phyloP scores from a whole-genome alignment of 2,888 invertebrate species.

The Hydrotaea diabolus region DNA sequence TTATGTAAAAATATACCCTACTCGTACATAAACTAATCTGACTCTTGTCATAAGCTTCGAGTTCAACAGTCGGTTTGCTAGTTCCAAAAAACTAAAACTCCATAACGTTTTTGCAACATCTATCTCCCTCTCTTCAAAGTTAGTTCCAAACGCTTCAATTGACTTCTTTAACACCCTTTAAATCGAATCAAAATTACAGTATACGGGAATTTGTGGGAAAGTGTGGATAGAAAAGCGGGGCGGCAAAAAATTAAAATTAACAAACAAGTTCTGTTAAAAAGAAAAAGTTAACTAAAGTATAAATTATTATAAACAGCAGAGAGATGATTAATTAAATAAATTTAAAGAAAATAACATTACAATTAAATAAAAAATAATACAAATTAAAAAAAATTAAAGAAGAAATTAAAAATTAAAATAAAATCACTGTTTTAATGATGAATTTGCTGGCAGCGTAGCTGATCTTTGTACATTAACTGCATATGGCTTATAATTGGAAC shows the following conservation, averaged over 20 bases:
- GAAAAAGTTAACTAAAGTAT: slow-evolving; percentile 36
- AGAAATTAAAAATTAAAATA: slow-evolving; percentile 45
- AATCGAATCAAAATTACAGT: too few relatives aligned
- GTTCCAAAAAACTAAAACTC: too few relatives aligned
- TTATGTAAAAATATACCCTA: too few relatives aligned
- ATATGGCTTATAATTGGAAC: slow-evolving; percentile 81
- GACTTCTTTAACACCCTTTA: too few relatives aligned
- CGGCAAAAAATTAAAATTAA: slow-evolving; percentile 15
- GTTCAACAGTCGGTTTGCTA: too few relatives aligned
- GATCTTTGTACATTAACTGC: slow-evolving; percentile 87
- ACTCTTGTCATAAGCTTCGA: too few relatives aligned
- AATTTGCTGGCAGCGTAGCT: slow-evolving; percentile 92
- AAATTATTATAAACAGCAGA: slow-evolving; percentile 57
- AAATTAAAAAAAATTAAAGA: slow-evolving; percentile 31
- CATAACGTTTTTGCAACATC: too few relatives aligned
- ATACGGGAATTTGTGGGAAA: background rate
- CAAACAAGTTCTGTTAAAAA: slow-evolving; percentile 51
- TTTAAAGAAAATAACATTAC: slow-evolving; percentile 37
- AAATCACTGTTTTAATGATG: slow-evolving; percentile 83
- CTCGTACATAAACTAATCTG: too few relatives aligned
- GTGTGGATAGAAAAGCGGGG: background rate
- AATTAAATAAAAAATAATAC: slow-evolving; percentile 44
- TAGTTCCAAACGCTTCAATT: too few relatives aligned
- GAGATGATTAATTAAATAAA: slow-evolving; percentile 13
- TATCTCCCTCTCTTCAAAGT: too few relatives aligned